Base-by-base conservation (phyloP, 2,888 invertebrate genomes). In the Coenonympha glycerion region DNA sequence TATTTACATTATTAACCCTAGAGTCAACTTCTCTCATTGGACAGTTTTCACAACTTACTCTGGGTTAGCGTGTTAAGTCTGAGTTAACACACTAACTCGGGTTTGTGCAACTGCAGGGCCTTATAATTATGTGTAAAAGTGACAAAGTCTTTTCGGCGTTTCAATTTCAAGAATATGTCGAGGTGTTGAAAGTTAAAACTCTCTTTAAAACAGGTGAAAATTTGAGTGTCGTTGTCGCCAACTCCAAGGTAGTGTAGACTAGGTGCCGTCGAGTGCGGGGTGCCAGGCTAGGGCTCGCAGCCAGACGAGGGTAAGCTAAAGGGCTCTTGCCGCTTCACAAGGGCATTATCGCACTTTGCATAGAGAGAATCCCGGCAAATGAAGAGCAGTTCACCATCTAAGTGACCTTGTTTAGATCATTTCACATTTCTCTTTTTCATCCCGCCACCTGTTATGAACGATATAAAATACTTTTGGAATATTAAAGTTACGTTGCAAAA, bases 331-430 rank as follows among this genome's bases (percentile, higher is more conserved):
- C 57, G 60, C 49, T 55, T 56, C 60, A 62, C 56, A 63, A 68
- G 66, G 56, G 64, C 60, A 66, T 68, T 66, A 68, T 69, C 64
- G 63, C 64, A 63, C 64, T 64, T 70, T 68, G 66, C 56, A 52
- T 51, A 58, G 59, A 52, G 60, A 52, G 54, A 60, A 57, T 56
- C 54, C 55, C 53, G 56, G 56, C 18, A 57, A 60, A 59, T 55
- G 47, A 53, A 61, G 52, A 57, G 56, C 49, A 59, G 58, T 61
- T 61, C 47, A 49, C 31, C 36, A 54, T 60, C 57, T 51, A 58
- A 56, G 58, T 56, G 50, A 57, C 41, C 48, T 56, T 53, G 46
- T 41, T 48, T 22, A 28, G 22, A 22, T 15, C 8, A 13, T 9
- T 36, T 19, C 13, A 9, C 9, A 15, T 39, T 24, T 15, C 24